Evolutionary conservation across 2,113 vertebrate species (phyloP).

Genomic region (Hippotragus niger): DNA sequence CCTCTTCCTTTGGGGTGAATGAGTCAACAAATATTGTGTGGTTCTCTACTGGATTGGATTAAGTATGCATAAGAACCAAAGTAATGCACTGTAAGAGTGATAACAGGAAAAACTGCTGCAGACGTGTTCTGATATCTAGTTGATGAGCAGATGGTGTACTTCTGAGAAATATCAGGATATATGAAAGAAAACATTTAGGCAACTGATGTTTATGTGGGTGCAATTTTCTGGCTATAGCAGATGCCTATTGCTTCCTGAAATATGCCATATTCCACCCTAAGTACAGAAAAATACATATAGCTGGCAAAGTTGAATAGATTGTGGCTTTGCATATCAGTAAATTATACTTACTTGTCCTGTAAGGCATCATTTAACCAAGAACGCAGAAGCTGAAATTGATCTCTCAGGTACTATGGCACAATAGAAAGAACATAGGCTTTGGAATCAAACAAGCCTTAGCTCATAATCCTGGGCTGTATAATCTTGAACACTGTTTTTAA

Average conservation of each 20-base stretch:
- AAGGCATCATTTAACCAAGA: conserved; percentile 14
- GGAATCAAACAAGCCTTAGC: not conserved
- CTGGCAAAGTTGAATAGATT: conserved; percentile 2
- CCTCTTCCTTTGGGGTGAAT: not conserved
- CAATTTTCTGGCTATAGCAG: conserved; percentile 57
- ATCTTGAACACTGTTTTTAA: conserved; percentile 2
- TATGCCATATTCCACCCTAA: conserved; percentile 56
- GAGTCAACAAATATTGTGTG: not conserved
- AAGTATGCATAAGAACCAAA: conserved; percentile 49
- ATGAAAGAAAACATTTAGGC: conserved; percentile 66
- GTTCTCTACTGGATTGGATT: not conserved
- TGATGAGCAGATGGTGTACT: conserved; percentile 67
- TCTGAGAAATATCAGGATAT: conserved; percentile 71
- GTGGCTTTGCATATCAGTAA: not conserved
- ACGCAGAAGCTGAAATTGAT: conserved; percentile 6
- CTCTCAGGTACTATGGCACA: not conserved
- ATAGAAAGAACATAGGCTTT: not conserved
- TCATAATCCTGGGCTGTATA: not conserved
- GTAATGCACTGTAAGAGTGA: conserved; percentile 32
- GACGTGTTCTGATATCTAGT: conserved; percentile 54
- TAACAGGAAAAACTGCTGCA: conserved; percentile 40
- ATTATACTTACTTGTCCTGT: not conserved
- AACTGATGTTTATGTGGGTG: conserved; percentile 68
- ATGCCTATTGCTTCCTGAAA: conserved; percentile 71
- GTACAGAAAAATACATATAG: not conserved